These are phyloP conservation scores for Sinocyclocheilus rhinocerous DNA, from an alignment of 2,113 vertebrate genomes.

Conservation along the genomic window DNA sequence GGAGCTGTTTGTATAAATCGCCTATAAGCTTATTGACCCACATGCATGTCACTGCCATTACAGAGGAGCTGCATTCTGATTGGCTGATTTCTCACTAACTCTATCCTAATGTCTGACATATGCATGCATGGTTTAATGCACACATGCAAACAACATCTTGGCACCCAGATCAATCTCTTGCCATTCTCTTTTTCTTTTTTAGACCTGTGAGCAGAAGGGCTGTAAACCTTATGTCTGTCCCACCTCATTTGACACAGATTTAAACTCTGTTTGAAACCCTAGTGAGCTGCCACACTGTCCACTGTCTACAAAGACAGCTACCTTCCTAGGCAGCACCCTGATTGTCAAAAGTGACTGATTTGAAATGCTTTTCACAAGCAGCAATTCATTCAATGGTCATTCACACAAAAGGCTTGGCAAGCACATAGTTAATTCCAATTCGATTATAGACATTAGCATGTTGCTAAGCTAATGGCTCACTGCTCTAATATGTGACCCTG, in stretches of 20 bases:
- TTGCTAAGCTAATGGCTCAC: neutral
- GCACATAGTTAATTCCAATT: neutral
- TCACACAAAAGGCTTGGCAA: neutral
- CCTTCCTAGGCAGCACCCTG: neutral
- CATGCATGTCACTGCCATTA: slow-evolving; percentile 93
- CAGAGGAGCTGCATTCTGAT: slow-evolving; percentile 86
- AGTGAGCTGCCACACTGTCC: neutral
- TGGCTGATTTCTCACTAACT: slow-evolving; percentile 88
- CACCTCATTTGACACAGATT: neutral
- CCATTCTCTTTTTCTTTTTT: neutral
- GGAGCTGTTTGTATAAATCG: slow-evolving; percentile 98
- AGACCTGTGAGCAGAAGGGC: neutral
- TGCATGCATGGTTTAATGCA: slow-evolving; percentile 47
- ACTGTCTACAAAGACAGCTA: neutral
- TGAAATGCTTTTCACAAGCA: neutral
- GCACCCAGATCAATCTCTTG: neutral
- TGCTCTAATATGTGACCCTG: neutral
- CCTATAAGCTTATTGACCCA: slow-evolving; percentile 99
- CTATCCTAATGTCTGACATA: slow-evolving; percentile 77
- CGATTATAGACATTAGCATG: neutral
- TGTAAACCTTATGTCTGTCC: neutral
- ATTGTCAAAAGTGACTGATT: neutral
- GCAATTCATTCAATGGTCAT: neutral
- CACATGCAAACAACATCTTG: neutral
- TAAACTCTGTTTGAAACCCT: neutral